These are phyloP conservation scores for Rhodophaea formosa DNA, from an alignment of 2,888 invertebrate genomes.

Conservation along the genomic window DNA sequence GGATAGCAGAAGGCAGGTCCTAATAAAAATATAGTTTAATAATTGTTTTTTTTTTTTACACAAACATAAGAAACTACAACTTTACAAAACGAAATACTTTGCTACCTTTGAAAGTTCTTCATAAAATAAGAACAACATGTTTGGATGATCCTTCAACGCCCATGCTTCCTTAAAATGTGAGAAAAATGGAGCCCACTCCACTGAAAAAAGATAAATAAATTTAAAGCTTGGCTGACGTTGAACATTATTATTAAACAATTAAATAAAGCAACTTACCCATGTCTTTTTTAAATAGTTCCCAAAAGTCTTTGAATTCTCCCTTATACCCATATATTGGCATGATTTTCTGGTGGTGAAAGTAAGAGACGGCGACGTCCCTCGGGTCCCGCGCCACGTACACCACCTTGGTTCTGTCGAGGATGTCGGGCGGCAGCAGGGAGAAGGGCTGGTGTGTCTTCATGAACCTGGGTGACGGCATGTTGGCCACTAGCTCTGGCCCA, in stretches of 20 bases:
- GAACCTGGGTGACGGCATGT: conserved; percentile 25
- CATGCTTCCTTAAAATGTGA: conserved; percentile 87
- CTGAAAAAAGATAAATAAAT: conserved; percentile 51
- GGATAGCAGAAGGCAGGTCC: conserved; percentile 47
- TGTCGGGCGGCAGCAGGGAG: conserved; percentile 82
- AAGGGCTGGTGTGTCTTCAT: conserved; percentile 84
- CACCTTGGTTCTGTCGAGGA: conserved; percentile 76
- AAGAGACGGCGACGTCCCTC: conserved; percentile 89
- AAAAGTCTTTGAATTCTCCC: conserved; percentile 83
- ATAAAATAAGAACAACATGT: conserved; percentile 87
- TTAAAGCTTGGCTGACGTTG: too few relatives aligned
- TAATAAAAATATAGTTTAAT: conserved; percentile 4
- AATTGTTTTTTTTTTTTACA: too few relatives aligned
- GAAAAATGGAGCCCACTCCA: conserved; percentile 85
- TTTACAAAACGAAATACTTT: neutral
- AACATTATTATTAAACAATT: too few relatives aligned
- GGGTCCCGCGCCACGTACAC: conserved; percentile 90
- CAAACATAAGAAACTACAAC: too few relatives aligned
- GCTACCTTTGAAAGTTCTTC: conserved; percentile 85
- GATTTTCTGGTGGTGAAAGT: conserved; percentile 84
- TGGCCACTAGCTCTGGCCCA: neutral
- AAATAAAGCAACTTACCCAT: conserved; percentile 70
- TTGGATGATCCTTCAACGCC: conserved; percentile 80
- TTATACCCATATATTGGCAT: conserved; percentile 80
- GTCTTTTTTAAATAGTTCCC: conserved; percentile 82